phyloP scores from a whole-genome alignment of 2,888 invertebrate genomes.

The Quadroppia sp. region DNA sequence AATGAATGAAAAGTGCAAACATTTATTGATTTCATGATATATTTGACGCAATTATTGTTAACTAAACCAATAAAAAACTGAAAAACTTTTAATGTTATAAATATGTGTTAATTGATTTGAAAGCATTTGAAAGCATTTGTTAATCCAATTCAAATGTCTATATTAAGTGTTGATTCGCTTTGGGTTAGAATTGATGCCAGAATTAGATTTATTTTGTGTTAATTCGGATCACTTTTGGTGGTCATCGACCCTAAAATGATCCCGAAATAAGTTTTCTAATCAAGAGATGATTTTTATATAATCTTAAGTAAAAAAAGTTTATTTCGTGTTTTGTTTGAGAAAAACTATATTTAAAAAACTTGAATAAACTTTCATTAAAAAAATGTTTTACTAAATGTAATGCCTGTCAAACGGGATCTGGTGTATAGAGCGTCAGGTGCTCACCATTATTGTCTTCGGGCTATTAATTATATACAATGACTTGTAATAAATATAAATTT shows the following conservation, averaged over 20 bases:
- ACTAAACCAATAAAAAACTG: background rate
- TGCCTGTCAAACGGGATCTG: background rate
- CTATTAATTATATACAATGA: no score
- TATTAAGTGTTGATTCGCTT: background rate
- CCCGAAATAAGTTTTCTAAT: conserved; percentile 3
- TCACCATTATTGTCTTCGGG: no score
- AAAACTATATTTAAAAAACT: background rate
- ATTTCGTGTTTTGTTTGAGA: background rate
- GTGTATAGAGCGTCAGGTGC: no score
- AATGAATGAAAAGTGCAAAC: no score
- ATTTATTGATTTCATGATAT: background rate
- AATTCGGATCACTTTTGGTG: conserved; percentile 3
- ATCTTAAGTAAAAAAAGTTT: background rate
- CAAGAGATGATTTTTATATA: background rate
- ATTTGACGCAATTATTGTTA: background rate
- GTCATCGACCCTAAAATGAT: background rate
- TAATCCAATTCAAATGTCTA: background rate
- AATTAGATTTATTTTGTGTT: background rate
- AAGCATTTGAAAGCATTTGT: background rate
- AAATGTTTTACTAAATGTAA: background rate
- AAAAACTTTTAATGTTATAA: background rate
- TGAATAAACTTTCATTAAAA: conserved; percentile 7
- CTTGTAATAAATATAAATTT: no score
- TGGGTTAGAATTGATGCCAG: background rate
- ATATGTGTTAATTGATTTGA: conserved; percentile 4